Evolutionary conservation across 1,140 invertebrate species (phyloP).

Genomic region (Apolygus lucorum): DNA sequence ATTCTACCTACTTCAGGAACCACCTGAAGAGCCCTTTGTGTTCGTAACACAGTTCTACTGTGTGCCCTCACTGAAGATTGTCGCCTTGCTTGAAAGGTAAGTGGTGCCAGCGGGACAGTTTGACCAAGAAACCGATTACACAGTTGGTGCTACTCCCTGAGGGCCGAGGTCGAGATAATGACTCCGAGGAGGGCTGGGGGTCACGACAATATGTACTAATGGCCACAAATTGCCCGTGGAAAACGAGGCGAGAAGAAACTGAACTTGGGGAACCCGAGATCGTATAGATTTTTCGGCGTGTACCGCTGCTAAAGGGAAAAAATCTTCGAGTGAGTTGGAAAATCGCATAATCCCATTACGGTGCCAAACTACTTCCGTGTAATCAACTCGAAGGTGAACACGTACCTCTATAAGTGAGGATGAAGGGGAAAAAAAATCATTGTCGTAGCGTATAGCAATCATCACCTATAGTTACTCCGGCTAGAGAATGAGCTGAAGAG

Average conservation of each 20-base stretch:
- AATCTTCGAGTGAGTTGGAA: too few relatives aligned
- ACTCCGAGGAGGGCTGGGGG: not conserved
- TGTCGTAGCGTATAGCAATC: too few relatives aligned
- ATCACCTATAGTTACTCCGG: too few relatives aligned
- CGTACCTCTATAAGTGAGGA: too few relatives aligned
- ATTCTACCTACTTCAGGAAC: too few relatives aligned
- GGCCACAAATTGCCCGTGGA: constrained; percentile 6
- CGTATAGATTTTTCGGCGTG: not conserved
- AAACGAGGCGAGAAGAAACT: not conserved
- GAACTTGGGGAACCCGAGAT: not conserved
- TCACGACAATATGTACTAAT: constrained; percentile 13
- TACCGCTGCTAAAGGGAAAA: too few relatives aligned
- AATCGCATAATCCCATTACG: too few relatives aligned
- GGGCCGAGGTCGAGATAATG: constrained; percentile 10
- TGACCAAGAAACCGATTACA: constrained; percentile 1
- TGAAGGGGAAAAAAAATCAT: too few relatives aligned
- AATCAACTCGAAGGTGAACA: not conserved
- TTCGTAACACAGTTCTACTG: too few relatives aligned
- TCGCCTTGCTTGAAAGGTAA: not conserved
- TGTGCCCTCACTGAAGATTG: too few relatives aligned
- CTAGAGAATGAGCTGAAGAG: too few relatives aligned
- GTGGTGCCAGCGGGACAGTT: not conserved
- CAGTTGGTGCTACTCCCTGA: not conserved
- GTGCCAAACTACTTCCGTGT: not conserved
- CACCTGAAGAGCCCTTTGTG: too few relatives aligned